Base-by-base conservation (phyloP, 2,113 vertebrate species). In the Eurystomus gularis region DNA sequence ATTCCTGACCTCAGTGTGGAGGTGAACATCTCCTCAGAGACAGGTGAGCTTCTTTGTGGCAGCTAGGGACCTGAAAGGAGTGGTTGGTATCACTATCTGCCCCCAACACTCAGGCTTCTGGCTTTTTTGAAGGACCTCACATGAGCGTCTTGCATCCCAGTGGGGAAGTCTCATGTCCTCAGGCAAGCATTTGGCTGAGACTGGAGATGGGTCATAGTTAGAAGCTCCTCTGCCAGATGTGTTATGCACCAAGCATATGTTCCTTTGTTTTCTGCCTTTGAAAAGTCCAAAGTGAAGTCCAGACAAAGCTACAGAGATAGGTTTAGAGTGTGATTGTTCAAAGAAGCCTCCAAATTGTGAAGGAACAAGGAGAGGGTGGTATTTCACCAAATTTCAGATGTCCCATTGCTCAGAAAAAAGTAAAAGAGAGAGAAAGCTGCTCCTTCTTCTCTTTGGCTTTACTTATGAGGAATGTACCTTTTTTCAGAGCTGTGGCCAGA, bases 1-100 rank as follows among this genome's bases (percentile, higher is more conserved):
- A 98, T 99, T 83, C 98, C 98, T 0, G 98, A 99, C 95, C 98
- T 99, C 75, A 98, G 98, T 11, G 98, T 99, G 15, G 99, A 99
- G 77, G 98, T 99, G 97, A 99, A 99, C 98, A 99, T 99, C 97
- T 99, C 99, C 33, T 99, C 99, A 72, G 99, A 98, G 98, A 99
- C 99, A 93, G 99, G 99, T 99, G 94, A 98, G 98, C 60, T 46
- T 79, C 51, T 39, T 31, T 62, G 15, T 61, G 73, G 44, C 40
- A 52, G 11, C 3, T 3, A 7, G 5, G 17, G 70, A 71, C 49
- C 29, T 28, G 58, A 42, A 26, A 49, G 48, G 49, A 80, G 83
- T 40, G 54, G 52, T 25, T 75, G 62, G 13, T 61, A 31, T 88
- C 48, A 15, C 23, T 31, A 44, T 29, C 24, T 82, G 16, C 7